phyloP scores from a whole-genome alignment of 2,113 vertebrate species.

The Capricornis sumatraensis region DNA sequence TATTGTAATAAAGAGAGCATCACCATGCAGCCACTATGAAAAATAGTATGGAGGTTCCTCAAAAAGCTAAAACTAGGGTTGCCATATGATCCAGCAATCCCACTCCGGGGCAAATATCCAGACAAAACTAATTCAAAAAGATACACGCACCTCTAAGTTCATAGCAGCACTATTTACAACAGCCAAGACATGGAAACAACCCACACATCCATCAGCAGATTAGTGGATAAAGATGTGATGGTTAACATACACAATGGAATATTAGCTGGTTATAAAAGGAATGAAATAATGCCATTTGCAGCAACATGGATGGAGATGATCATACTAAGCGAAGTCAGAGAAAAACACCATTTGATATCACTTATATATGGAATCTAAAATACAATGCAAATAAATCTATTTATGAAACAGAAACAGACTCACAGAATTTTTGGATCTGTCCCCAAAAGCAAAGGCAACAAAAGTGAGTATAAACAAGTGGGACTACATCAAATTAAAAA shows the following conservation, averaged over 20 bases:
- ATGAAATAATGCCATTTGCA: not conserved
- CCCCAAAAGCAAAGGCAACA: not conserved
- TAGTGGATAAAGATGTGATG: not conserved
- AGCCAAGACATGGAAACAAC: not conserved
- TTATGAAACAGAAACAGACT: not conserved
- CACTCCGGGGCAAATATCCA: not conserved
- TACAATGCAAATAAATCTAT: not conserved
- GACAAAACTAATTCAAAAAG: not conserved
- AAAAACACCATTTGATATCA: not conserved
- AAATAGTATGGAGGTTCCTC: not conserved
- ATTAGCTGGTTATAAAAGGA: not conserved
- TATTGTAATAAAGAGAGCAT: not conserved
- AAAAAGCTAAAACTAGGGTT: not conserved
- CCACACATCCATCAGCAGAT: not conserved
- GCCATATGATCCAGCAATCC: not conserved
- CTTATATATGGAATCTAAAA: not conserved
- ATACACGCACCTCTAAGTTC: not conserved
- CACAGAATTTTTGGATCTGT: not conserved
- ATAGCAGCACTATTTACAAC: not conserved
- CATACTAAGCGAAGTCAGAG: not conserved
- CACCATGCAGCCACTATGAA: not conserved
- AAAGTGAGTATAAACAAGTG: not conserved
- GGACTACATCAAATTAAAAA: not conserved
- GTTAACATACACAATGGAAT: not conserved
- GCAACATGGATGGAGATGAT: not conserved